Evolutionary conservation across 2,113 vertebrate genomes (phyloP), one percentile per base, ranked within the genome.

Genomic region (Notothenia rossii): DNA sequence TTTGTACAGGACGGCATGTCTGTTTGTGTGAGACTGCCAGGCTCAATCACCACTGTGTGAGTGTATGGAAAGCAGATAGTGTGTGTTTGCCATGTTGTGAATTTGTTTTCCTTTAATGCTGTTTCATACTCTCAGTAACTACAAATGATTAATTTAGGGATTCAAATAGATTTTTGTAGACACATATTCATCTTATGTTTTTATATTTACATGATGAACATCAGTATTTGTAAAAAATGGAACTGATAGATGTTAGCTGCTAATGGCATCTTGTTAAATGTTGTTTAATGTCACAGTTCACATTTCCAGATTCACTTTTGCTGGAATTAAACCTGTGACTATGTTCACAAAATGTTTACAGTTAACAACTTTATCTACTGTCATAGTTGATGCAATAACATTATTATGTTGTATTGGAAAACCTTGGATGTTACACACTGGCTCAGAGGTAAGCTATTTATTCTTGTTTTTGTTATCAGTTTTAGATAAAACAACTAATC

Each of bases 401-500:
- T 7, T 40, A 17, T 20, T 40, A 14, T 58, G 10, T 17, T 9
- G 67, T 58, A 49, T 66, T 29, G 17, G 12, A 43, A 55, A 50
- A 22, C 46, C 15, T 60, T 69, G 8, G 63, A 43, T 49, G 63
- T 49, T 64, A 6, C 43, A 46, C 46, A 48, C n/a, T n/a, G 7
- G 72, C 61, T 72, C 54, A 73, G 40, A 48, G 50, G 50, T 40
- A 33, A 36, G 17, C 11, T 3, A 48, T 61, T 50, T 60, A 65
- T 66, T 6, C 25, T 33, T 49, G 64, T n/a, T 72, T 40, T 49
- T 69, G 25, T 72, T 74, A 73, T 90, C 76, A 77, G 20, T 53
- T 68, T 1, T 15, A 69, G 87, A 88, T 83, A 72, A 56, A 59
- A 60, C 10, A 10, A 71, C 63, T 60, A n/a, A 58, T 77, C 40